A percentile compares a stretch with the other conserved stretches of the same genome.
Conservation (phyloP, 2,113 vertebrate genomes). For the Cheirogaleus medius region DNA sequence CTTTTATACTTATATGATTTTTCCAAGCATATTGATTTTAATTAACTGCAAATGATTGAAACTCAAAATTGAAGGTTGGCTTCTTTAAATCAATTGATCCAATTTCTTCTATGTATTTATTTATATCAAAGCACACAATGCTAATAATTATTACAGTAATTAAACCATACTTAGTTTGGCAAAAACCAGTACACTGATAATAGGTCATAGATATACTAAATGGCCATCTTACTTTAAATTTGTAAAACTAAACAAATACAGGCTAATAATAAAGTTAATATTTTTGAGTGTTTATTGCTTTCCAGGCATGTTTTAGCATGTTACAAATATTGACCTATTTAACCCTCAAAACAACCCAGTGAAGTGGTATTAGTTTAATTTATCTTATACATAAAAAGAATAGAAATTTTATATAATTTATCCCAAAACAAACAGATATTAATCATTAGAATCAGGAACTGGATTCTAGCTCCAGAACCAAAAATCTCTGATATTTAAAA, state of each 20-base stretch:
- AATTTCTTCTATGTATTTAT: neutral
- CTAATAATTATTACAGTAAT: neutral
- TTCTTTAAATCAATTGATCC: neutral
- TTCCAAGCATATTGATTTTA: neutral
- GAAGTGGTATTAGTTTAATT: neutral
- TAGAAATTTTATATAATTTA: neutral
- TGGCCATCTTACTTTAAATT: neutral
- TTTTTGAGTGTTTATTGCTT: neutral
- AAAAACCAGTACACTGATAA: neutral
- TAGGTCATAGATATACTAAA: neutral
- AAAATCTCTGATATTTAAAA: neutral
- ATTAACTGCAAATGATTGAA: neutral
- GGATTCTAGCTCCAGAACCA: neutral
- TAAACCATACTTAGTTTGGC: neutral
- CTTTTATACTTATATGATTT: neutral
- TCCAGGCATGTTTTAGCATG: neutral
- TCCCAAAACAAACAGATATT: neutral
- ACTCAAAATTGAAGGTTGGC: neutral
- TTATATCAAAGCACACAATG: neutral
- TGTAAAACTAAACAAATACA: neutral
- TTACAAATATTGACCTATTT: neutral
- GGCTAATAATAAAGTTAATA: neutral
- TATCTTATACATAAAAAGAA: neutral
- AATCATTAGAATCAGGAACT: neutral
- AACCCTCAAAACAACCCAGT: neutral